Evolutionary conservation across 2,113 vertebrate genomes (phyloP), one percentile per base, ranked within the genome.

Genomic region (Coracopsis vasa): DNA sequence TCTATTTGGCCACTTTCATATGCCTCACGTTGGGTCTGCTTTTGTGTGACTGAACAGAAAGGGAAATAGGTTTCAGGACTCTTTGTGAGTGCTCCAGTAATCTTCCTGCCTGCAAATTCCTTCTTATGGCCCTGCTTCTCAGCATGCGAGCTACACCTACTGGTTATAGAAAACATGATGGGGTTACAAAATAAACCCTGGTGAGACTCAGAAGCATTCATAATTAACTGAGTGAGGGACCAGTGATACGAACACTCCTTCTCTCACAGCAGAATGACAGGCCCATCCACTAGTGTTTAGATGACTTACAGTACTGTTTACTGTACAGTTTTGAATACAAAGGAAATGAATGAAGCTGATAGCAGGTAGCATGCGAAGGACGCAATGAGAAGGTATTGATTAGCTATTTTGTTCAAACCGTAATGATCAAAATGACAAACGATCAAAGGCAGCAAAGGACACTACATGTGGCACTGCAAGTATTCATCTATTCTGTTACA

Each of bases 401-500:
- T 91, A 95, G 75, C 73, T 78, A 61, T 85, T 95, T 92, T 93
- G 74, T 81, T 94, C 92, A 81, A 72, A 84, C 33, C 42, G 27
- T 62, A 95, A 82, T 77, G 64, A 95, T 93, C 91, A 96, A 94
- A 97, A 95, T 89, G 87, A 92, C 78, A 86, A 90, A 96, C 33
- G 42, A 96, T 95, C 97, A 94, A 95, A 97, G 80, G 85, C 87
- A 91, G 80, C 72, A 94, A 89, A 90, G 88, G 62, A 83, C 91
- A 58, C 72, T 87, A 50, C 23, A 37, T 66, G 80, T 50, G 89
- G 79, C 7, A 18, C 73, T 72, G 51, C 29, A 89, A 87, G 80
- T 94, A 95, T 79, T 93, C 79, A 80, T 82, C 77, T 83, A 5
- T 61, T 86, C 72, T 86, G 42, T 91, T 69, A 72, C 11, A 80